Conservation (phyloP, 2,888 invertebrate genomes). For the Eumerus sabulonum region DNA sequence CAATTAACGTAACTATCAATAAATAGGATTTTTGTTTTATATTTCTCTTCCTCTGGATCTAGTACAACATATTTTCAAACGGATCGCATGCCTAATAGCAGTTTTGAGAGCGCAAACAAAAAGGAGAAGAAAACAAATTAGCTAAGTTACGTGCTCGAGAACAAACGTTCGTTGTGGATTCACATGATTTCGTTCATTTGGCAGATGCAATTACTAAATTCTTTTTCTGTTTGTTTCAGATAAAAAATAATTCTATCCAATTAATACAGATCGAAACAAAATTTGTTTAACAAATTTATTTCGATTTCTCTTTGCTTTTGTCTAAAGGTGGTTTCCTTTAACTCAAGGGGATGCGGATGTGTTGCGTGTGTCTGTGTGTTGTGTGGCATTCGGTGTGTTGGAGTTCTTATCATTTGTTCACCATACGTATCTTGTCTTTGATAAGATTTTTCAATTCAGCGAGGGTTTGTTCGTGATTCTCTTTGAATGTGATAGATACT, state of each 20-base stretch:
- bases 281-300: not conserved
- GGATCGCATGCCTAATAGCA: slow-evolving; percentile 8
- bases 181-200: slow-evolving; percentile 49
- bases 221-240: slow-evolving; percentile 21
- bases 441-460: slow-evolving; percentile 76
- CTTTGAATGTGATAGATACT: slow-evolving; percentile 76
- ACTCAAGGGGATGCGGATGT: not conserved
- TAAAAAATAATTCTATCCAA: slow-evolving; percentile 52
- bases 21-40: slow-evolving; percentile 45
- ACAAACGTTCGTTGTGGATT: slow-evolving; percentile 34
- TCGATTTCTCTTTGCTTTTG: slow-evolving; percentile 41
- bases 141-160: slow-evolving; percentile 16
- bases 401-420: slow-evolving; percentile 74
- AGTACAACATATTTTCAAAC: slow-evolving; percentile 33
- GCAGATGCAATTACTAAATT: slow-evolving; percentile 25
- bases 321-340: slow-evolving; percentile 12
- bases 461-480: slow-evolving; percentile 76
- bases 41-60: slow-evolving; percentile 28
- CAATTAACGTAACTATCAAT: slow-evolving; percentile 65
- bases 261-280: slow-evolving; percentile 15
- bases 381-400: slow-evolving; percentile 11
- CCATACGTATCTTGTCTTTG: slow-evolving; percentile 78
- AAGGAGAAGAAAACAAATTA: slow-evolving; percentile 35
- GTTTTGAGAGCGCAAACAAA: too few species aligned
- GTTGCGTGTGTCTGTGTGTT: not conserved